A percentile compares a stretch with the other conserved stretches of the same genome.
Conservation (phyloP, 2,888 invertebrate genomes). For the Imbricaverruca yamaguchii region DNA sequence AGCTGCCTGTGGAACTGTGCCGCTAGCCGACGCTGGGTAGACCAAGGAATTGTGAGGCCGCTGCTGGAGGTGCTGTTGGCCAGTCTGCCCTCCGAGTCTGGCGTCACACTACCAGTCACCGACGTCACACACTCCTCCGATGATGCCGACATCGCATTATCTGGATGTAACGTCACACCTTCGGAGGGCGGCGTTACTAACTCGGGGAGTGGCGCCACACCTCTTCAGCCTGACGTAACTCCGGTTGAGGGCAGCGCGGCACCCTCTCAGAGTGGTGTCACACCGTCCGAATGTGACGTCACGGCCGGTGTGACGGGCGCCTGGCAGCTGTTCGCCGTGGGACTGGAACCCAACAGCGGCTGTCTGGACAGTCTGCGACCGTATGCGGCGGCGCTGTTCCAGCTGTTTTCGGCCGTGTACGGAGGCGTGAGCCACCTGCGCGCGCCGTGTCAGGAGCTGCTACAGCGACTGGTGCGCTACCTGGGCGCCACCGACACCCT, state of each 20-base stretch:
- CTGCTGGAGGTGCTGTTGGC: background rate
- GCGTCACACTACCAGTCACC: background rate
- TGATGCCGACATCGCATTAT: background rate
- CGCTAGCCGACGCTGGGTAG: background rate
- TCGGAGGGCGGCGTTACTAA: too few relatives aligned
- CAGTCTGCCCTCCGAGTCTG: background rate
- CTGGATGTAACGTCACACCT: too few relatives aligned
- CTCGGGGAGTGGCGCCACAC: too few relatives aligned
- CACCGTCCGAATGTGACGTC: background rate
- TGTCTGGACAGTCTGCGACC: background rate
- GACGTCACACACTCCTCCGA: background rate
- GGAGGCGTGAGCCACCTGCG: background rate
- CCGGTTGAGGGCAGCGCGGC: too few relatives aligned
- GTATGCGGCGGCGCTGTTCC: background rate
- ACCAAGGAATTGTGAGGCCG: background rate
- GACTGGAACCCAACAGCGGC: background rate
- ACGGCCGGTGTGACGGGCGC: background rate
- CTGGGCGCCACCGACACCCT: background rate
- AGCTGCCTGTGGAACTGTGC: background rate
- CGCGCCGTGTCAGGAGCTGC: slow-evolving; percentile 9
- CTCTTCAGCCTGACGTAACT: too few relatives aligned
- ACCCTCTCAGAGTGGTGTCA: too few relatives aligned
- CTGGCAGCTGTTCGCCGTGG: slow-evolving; percentile 15
- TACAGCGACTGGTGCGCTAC: background rate
- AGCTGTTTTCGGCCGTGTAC: background rate